A percentile compares a stretch with the other conserved stretches of the same genome.
phyloP scores from a whole-genome alignment of 2,113 vertebrate species.

The Oreochromis aureus region DNA sequence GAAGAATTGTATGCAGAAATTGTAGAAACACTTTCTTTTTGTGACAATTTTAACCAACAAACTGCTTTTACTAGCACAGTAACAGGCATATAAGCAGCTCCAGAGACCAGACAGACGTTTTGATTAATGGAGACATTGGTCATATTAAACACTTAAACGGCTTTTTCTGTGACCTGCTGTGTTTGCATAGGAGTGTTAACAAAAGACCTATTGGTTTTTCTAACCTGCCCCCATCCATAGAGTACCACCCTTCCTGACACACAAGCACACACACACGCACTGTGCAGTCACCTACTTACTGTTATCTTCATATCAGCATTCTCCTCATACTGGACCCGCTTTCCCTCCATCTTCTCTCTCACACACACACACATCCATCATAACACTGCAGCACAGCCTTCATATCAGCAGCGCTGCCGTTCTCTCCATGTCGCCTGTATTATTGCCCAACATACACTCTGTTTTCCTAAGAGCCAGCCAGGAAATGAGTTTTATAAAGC shows the following conservation, averaged over 20 bases:
- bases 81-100: background rate
- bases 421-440: background rate
- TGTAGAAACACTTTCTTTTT: background rate
- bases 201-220: constrained; percentile 35
- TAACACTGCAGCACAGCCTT: constrained; percentile 21
- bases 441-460: constrained; percentile 34
- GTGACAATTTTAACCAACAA: background rate
- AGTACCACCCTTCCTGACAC: constrained; percentile 52
- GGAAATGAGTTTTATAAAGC: constrained; percentile 70
- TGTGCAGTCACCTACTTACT: constrained; percentile 11
- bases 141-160: background rate
- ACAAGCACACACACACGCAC: background rate
- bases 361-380: constrained; percentile 8
- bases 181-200: constrained; percentile 48
- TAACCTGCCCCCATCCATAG: constrained; percentile 10
- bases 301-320: constrained; percentile 34
- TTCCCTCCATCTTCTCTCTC: background rate
- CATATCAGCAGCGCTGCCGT: constrained; percentile 13
- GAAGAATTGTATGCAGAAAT: background rate
- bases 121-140: background rate
- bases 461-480: constrained; percentile 60
- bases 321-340: background rate
- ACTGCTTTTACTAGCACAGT: background rate
- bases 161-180: constrained; percentile 27
- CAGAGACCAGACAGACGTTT: background rate